phyloP scores from a whole-genome alignment of 2,888 invertebrate genomes.

The Brachyptera risi region DNA sequence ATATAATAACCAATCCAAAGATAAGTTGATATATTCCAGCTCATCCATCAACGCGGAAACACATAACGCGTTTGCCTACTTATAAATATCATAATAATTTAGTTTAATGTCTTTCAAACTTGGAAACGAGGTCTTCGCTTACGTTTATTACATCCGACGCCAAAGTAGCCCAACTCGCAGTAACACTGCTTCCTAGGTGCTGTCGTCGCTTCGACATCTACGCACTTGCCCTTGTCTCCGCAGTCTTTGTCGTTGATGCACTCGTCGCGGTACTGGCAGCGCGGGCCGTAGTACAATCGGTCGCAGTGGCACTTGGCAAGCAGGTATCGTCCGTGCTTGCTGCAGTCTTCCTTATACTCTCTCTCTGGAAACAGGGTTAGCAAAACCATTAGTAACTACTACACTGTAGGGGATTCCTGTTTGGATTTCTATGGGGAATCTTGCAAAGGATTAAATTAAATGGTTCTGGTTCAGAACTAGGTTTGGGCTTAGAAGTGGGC shows the following conservation, averaged over 20 bases:
- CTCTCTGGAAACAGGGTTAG: conserved; percentile 56
- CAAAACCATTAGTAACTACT: no score
- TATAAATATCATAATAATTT: no score
- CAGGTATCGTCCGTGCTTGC: conserved; percentile 76
- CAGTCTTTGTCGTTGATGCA: conserved; percentile 83
- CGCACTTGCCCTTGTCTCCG: conserved; percentile 78
- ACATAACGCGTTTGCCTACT: no score
- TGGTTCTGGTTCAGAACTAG: conserved; percentile 42
- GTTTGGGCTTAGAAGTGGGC: conserved; percentile 36
- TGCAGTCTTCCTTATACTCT: conserved; percentile 78
- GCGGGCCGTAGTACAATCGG: conserved; percentile 71
- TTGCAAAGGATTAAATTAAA: no score
- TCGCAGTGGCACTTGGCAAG: conserved; percentile 77
- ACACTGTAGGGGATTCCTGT: no score
- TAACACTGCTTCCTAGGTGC: conserved; percentile 82
- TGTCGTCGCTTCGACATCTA: conserved; percentile 74
- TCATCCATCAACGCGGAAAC: no score
- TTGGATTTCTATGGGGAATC: no score
- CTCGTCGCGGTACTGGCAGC: conserved; percentile 87
- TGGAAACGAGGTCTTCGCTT: no score
- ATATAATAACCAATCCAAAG: no score
- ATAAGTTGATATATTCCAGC: no score
- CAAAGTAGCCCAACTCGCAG: conserved; percentile 86
- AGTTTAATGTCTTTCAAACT: no score
- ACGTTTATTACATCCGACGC: conserved; percentile 80